These are phyloP conservation scores for Shargacucullia verbasci DNA, from an alignment of 2,888 invertebrate genomes.

Conservation along the genomic window DNA sequence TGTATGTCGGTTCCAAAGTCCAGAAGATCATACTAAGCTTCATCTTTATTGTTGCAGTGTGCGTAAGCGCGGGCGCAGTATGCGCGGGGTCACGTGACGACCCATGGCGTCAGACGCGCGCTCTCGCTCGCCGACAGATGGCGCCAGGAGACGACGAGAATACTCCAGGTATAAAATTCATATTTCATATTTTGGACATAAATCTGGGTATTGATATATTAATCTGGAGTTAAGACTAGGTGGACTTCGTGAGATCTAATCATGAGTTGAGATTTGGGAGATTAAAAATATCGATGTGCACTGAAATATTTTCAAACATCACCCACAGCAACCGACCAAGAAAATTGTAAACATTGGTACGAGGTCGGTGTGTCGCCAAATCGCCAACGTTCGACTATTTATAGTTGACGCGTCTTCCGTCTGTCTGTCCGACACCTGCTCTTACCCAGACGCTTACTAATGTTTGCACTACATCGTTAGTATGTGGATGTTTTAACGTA, in stretches of 20 bases:
- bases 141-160: slow-evolving; percentile 82
- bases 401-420: slow-evolving; percentile 83
- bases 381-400: slow-evolving; percentile 83
- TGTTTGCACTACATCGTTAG: slow-evolving; percentile 61
- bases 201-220: too few species aligned
- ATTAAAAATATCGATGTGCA: background rate
- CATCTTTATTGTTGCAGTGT: slow-evolving; percentile 66
- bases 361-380: slow-evolving; percentile 84
- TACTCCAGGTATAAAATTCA: slow-evolving; percentile 71
- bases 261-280: too few species aligned
- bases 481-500: slow-evolving; percentile 50
- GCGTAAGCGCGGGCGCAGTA: slow-evolving; percentile 72
- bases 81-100: slow-evolving; percentile 81
- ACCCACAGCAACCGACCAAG: slow-evolving; percentile 69
- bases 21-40: slow-evolving; percentile 20
- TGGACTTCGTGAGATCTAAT: too few species aligned
- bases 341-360: slow-evolving; percentile 83
- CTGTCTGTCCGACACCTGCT: slow-evolving; percentile 85
- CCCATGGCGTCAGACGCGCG: slow-evolving; percentile 83
- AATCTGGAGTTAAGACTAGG: background rate
- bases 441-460: slow-evolving; percentile 62
- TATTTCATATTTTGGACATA: too few species aligned
- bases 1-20: slow-evolving; percentile 38
- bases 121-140: slow-evolving; percentile 82
- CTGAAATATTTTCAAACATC: slow-evolving; percentile 41